Evolutionary conservation across 2,113 vertebrate species (phyloP), one percentile per base, ranked within the genome.

Genomic region (Leucopsar rothschildi): DNA sequence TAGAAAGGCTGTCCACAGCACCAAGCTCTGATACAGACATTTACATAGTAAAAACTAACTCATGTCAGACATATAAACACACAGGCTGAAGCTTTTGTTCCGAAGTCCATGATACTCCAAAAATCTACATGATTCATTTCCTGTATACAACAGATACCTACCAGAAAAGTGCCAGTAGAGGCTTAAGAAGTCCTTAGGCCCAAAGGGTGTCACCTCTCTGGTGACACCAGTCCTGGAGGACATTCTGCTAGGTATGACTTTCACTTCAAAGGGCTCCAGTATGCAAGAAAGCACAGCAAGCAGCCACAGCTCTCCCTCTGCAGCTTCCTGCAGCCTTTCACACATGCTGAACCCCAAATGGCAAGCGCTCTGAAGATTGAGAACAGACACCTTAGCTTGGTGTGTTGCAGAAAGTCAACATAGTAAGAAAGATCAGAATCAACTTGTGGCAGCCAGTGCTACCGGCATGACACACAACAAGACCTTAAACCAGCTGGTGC

Each of bases 201-300:
- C 66, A 69, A 57, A 53, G 18, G 25, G 40, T 56, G 16, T 40
- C 37, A 82, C 35, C 29, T 56, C 42, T 63, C n/a, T 37, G 20
- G 45, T 1, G 6, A 88, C 20, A 53, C 18, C 27, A 33, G 35
- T 42, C 49, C 56, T 8, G 2, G 25, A 69, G 40, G 68, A 76
- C 0, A 0, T 52, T 57, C 82, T 72, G 65, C 35, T 35, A 25
- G 18, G 3, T 16, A 22, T 0, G 0, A 14, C 37, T 65, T 76
- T 50, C 25, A 70, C 23, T 61, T 29, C 33, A 29, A 63, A 75
- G 42, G 23, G 47, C 47, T 75, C 28, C 56, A 33, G 15, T 4
- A 23, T 5, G 6, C 42, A 50, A 65, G 59, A 65, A 83, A 81
- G 35, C 40, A 39, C 10, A 39, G 31, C n/a, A 78, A 77, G 27